A percentile compares a stretch with the other conserved stretches of the same genome.
Conservation (phyloP, 1,140 invertebrate species). For the Alviniconcha marisindica region DNA sequence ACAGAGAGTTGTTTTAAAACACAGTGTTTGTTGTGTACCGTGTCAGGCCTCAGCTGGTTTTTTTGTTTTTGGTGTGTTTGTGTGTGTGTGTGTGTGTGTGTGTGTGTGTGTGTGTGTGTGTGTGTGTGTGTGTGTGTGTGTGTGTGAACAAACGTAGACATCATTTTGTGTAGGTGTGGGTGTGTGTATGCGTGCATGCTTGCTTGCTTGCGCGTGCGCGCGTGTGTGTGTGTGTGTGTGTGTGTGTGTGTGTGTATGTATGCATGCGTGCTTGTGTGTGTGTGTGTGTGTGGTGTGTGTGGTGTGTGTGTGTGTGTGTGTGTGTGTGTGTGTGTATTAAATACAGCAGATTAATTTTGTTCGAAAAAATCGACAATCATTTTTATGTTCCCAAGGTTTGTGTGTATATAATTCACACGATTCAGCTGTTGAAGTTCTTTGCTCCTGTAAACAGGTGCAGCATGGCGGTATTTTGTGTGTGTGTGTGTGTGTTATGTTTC, state of each 20-base stretch:
- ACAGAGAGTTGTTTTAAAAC: too few relatives aligned
- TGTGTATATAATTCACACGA: not conserved
- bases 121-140: too few relatives aligned
- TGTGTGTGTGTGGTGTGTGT: not conserved
- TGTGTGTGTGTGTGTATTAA: not conserved
- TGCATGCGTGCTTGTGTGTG: not conserved
- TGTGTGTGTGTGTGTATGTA: not conserved
- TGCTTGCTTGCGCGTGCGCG: not conserved
- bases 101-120: too few relatives aligned
- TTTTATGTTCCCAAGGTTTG: not conserved
- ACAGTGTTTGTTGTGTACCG: too few relatives aligned
- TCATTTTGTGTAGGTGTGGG: not conserved
- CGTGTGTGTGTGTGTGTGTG: slow-evolving; percentile 5
- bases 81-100: too few relatives aligned
- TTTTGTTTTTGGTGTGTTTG: too few relatives aligned
- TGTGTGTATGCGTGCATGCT: slow-evolving; percentile 9
- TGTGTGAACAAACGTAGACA: too few relatives aligned
- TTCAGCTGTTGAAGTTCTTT: too few relatives aligned
- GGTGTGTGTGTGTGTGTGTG: not conserved
- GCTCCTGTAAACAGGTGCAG: too few relatives aligned
- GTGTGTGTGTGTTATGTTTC: too few relatives aligned
- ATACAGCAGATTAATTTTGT: not conserved
- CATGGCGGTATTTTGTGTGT: too few relatives aligned
- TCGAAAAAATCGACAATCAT: not conserved
- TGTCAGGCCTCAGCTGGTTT: too few relatives aligned